phyloP scores from a whole-genome alignment of 2,888 invertebrate species.

The Spodoptera exigua region DNA sequence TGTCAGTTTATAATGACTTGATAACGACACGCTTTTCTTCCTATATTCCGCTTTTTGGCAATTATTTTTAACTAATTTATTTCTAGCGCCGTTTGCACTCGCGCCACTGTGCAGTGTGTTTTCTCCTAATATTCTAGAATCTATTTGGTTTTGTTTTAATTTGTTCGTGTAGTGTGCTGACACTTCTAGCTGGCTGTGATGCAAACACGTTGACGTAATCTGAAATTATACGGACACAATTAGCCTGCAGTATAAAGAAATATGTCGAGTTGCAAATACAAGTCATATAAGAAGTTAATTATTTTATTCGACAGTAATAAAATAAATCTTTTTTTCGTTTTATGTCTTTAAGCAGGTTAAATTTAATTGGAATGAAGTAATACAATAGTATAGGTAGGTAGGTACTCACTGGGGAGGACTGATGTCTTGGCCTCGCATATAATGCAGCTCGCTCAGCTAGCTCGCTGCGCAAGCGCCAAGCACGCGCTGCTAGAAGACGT shows the following conservation, averaged over 20 bases:
- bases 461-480: slow-evolving; percentile 82
- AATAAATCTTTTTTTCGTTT: no score
- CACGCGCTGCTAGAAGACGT: slow-evolving; percentile 75
- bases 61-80: slow-evolving; percentile 61
- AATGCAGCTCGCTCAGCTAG: slow-evolving; percentile 80
- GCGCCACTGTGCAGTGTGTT: slow-evolving; percentile 47
- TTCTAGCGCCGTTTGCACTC: slow-evolving; percentile 42
- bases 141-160: slow-evolving; percentile 57
- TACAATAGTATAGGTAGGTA: background rate
- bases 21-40: slow-evolving; percentile 78
- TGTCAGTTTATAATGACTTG: slow-evolving; percentile 79
- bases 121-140: slow-evolving; percentile 50
- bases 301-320: no score
- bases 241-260: background rate
- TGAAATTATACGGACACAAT: slow-evolving; percentile 61
- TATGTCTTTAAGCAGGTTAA: no score
- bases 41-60: slow-evolving; percentile 73
- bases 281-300: no score
- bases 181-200: slow-evolving; percentile 84
- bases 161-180: slow-evolving; percentile 64
- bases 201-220: slow-evolving; percentile 82
- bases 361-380: no score
- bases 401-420: slow-evolving; percentile 57
- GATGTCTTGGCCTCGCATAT: slow-evolving; percentile 71
- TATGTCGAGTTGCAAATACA: no score